Percentiles rank a stretch among this genome's conserved stretches.
These are phyloP conservation scores for Sebastes cheni DNA, from an alignment of 2,797 vertebrate genomes.

Conservation along the genomic window DNA sequence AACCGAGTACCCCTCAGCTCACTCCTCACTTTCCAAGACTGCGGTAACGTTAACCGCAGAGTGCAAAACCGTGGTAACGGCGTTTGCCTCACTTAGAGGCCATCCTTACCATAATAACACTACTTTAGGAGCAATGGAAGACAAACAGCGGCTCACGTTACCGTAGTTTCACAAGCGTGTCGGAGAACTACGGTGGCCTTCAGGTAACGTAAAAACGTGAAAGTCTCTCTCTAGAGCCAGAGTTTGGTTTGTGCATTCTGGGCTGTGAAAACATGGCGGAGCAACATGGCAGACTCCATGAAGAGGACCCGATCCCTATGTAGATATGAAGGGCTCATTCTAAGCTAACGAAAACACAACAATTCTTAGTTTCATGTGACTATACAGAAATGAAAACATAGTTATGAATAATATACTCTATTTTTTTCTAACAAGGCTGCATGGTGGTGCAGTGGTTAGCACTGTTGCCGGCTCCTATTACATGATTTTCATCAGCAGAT, in stretches of 20 bases:
- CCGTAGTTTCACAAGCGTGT: neutral
- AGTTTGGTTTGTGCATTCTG: neutral
- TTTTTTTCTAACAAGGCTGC: too few species aligned
- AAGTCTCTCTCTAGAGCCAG: neutral
- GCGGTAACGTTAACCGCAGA: neutral
- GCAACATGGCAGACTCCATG: neutral
- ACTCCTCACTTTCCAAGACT: neutral
- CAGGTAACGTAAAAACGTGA: neutral
- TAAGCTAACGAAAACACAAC: too few species aligned
- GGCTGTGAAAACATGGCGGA: neutral
- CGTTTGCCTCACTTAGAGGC: rapidly evolving
- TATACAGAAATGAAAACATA: too few species aligned
- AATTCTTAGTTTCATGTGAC: too few species aligned
- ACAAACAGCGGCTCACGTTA: neutral
- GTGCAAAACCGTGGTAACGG: neutral
- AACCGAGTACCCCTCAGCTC: neutral
- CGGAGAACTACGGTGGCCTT: neutral
- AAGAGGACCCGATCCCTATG: neutral
- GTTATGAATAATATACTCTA: too few species aligned
- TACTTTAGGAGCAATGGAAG: neutral
- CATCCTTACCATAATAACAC: neutral
- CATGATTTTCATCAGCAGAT: neutral
- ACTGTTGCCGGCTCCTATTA: neutral
- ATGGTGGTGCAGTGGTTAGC: too few species aligned
- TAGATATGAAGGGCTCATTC: too few species aligned